Base-by-base conservation (phyloP, 2,113 vertebrate genomes). In the Hypanus sabinus region DNA sequence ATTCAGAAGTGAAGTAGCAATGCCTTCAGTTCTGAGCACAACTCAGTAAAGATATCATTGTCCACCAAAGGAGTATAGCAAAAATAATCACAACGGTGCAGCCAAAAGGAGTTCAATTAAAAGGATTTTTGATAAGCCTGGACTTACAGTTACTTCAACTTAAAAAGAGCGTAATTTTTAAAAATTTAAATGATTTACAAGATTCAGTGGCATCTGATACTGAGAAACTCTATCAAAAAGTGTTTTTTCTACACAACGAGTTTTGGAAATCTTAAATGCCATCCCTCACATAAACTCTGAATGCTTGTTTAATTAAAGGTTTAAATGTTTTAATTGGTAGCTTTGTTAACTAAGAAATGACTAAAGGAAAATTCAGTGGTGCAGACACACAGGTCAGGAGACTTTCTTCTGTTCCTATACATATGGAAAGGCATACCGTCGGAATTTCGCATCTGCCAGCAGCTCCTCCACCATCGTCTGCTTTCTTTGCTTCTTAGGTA, bases 401-500 rank as follows among this genome's bases (percentile, higher is more conserved):
- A n/a, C 12, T 16, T 88, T 12, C n/a, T 20, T 14, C 60, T 33
- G 24, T 60, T 85, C 85, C 60, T n/a, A 65, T 65, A 14, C 38
- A 65, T 27, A 65, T 3, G 16, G 80, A 62, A 68, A 10, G 33
- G 1, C 94, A 8, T 96, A 97, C 99, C 97, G 98, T 96, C 98
- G 98, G 94, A 99, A 99, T 94, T 99, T 97, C 5, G 98, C 97
- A 94, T 99, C 99, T 5, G 97, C 97, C 81, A 99, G 96, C 95
- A 99, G 95, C 95, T 99, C 99, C 95, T 99, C 98, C 95, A 99
- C 98, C 95, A 99, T 98, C n/a, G 98, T 99, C 94, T 97, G 98
- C 96, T 99, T 99, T 95, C 99, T 97, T 94, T 98, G 95, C 94
- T 98, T 99, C 96, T 99, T 99, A n/a, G 98, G 98, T 95, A 99